phyloP scores from a whole-genome alignment of 2,888 invertebrate genomes.

The Phania funesta region DNA sequence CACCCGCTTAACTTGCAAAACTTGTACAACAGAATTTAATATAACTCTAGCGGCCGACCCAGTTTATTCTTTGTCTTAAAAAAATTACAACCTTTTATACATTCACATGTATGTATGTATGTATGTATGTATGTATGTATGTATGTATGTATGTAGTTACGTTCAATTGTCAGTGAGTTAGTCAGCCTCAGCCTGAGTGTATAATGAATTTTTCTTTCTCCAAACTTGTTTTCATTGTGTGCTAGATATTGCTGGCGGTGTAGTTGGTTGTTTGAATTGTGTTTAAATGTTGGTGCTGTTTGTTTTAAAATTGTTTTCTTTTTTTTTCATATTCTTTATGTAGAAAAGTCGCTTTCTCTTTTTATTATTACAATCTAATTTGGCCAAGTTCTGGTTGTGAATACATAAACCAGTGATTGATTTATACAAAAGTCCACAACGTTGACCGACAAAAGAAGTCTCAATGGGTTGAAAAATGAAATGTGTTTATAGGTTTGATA shows the following conservation, averaged over 20 bases:
- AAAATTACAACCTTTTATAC: constrained; percentile 11
- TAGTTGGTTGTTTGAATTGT: constrained; percentile 33
- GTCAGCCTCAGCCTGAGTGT: no score
- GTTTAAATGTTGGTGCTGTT: constrained; percentile 46
- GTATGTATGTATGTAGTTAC: neutral
- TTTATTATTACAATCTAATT: constrained; percentile 63
- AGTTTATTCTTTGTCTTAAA: constrained; percentile 55
- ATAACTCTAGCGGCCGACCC: constrained; percentile 61
- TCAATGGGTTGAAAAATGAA: constrained; percentile 24
- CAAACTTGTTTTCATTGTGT: constrained; percentile 65
- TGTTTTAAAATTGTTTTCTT: constrained; percentile 28
- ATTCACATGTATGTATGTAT: neutral
- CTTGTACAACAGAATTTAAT: constrained; percentile 20
- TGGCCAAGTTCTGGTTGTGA: constrained; percentile 66
- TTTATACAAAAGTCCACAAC: constrained; percentile 35
- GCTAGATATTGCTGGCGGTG: constrained; percentile 46
- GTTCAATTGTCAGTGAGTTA: no score
- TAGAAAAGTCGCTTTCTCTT: constrained; percentile 67
- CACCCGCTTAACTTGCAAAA: constrained; percentile 27
- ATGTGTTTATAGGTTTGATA: constrained; percentile 14
- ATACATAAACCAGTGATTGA: constrained; percentile 63
- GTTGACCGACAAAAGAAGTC: constrained; percentile 44
- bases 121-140: neutral
- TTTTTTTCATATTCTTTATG: constrained; percentile 61
- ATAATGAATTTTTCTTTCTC: constrained; percentile 48